Evolutionary conservation across 2,797 vertebrate species (phyloP).

Genomic region (Prionace glauca): DNA sequence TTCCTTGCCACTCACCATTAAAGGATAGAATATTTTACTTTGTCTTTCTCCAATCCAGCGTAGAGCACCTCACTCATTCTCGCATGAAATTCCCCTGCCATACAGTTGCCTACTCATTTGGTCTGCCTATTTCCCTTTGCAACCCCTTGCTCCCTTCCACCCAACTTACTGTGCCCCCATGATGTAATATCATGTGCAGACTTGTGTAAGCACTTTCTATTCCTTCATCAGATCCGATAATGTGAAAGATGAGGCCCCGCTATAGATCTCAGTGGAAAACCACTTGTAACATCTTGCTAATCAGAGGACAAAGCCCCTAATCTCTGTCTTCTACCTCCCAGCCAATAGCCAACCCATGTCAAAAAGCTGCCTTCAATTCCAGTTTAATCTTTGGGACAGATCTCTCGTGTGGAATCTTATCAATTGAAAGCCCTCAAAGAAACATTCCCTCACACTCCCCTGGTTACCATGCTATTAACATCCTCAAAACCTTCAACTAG

Average conservation of each 20-base stretch:
- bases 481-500: not conserved
- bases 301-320: not conserved
- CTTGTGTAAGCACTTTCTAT: not conserved
- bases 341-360: not conserved
- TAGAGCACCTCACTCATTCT: not conserved
- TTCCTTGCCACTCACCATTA: not conserved
- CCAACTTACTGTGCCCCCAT: not conserved
- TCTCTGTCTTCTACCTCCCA: not conserved
- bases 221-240: not conserved
- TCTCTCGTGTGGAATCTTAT: not conserved
- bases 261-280: not conserved
- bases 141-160: not conserved
- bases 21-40: not conserved
- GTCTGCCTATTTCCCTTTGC: not conserved
- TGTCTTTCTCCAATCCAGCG: not conserved
- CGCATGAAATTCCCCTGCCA: not conserved
- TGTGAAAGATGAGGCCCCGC: not conserved
- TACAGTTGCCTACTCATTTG: not conserved
- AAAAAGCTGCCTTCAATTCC: not conserved
- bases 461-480: not conserved
- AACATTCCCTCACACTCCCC: not conserved
- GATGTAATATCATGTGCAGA: not conserved
- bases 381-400: not conserved
- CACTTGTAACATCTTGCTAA: not conserved
- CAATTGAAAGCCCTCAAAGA: not conserved